Base-by-base conservation (phyloP, 1,140 invertebrate genomes). In the Eriosoma lanigerum region DNA sequence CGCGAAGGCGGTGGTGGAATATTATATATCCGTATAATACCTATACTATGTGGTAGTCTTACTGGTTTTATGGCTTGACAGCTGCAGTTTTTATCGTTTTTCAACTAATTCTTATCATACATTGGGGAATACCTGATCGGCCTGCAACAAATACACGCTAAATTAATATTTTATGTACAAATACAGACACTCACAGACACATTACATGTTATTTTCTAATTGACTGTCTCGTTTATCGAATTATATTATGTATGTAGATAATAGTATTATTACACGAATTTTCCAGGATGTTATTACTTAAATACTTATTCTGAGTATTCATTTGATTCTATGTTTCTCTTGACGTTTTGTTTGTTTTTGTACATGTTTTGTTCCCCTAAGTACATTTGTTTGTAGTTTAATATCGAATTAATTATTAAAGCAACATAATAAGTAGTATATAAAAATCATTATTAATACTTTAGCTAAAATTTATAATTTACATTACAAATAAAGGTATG, bases 41-140 rank as follows among this genome's bases (percentile, higher is more conserved):
- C n/a, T n/a, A n/a, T n/a, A n/a, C n/a, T n/a, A n/a, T 5, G 10
- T 24, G 21, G 12, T 24, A 21, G 6, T 17, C 19, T 68, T 68
- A 24, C 9, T 66, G n/a, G 66, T 68, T 48, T 68, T 68, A 68
- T 68, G 13, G 13, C 38, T 29, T 29, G 29, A 19, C 52, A 6
- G n/a, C 9, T 3, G 54, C 8, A 6, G 12, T 68, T n/a, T 46
- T 48, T 68, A 68, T 68, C 66, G 44, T 68, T 68, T 48, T 10
- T 48, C 66, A 32, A 44, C 9, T 1, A 38, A 24, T 48, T 48
- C 66, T 68, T 68, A 68, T 68, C 66, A 68, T 68, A 68, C 6
- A 3, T 26, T 3, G 38, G 66, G 66, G 44, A 48, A 48, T 24
- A 46, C 66, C 38, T n/a, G n/a, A 38, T 44, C n/a, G 62, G 29